Evolutionary conservation across 2,113 vertebrate genomes (phyloP).

Genomic region (Willisornis vidua): DNA sequence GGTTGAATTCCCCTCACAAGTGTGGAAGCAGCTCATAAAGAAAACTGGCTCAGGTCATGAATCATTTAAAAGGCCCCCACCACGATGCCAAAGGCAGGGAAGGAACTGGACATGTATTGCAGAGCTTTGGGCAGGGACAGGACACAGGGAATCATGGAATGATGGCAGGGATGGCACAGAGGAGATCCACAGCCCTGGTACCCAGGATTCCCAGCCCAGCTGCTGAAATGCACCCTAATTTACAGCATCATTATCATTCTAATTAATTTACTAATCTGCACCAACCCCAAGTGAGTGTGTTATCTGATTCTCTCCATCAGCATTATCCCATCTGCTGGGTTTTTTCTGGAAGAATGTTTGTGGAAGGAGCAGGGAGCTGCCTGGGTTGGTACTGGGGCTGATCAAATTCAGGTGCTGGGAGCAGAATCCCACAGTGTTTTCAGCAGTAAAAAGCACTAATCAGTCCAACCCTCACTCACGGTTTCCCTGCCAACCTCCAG

Average conservation of each 20-base stretch:
- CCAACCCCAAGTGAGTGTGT: rapidly evolving
- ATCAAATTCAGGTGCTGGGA: background rate
- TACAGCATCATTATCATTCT: background rate
- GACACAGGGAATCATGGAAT: background rate
- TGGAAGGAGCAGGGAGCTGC: background rate
- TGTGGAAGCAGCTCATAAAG: constrained; percentile 22
- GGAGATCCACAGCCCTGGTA: background rate
- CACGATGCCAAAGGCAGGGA: background rate
- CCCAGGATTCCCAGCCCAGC: rapidly evolving
- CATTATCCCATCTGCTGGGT: background rate
- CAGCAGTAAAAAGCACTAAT: no score
- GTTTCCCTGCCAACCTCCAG: background rate
- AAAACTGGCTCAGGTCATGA: background rate
- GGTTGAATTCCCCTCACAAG: background rate
- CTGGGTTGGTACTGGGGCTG: background rate
- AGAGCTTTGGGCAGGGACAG: background rate
- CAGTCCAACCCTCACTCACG: background rate
- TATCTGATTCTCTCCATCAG: background rate
- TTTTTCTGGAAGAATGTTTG: background rate
- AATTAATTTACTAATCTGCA: background rate
- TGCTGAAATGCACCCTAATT: background rate
- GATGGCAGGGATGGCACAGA: background rate
- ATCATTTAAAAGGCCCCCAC: constrained; percentile 3
- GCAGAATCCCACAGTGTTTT: background rate
- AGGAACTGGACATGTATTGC: background rate